A percentile compares a stretch with the other conserved stretches of the same genome.
Conservation (phyloP, 2,888 invertebrate genomes). For the Xylota segnis region DNA sequence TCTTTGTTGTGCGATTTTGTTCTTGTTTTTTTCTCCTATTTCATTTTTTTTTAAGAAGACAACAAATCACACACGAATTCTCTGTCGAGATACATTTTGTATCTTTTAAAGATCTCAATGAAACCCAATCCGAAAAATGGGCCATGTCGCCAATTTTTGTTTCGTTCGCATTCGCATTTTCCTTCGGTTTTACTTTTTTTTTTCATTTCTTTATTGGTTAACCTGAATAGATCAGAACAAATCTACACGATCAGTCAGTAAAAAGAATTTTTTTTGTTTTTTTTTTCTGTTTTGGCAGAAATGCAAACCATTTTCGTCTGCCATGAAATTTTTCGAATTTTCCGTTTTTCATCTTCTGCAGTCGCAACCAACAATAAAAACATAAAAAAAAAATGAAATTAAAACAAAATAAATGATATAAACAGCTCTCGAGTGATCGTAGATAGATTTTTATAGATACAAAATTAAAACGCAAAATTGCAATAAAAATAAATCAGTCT, state of each 20-base stretch:
- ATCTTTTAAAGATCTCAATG: slow-evolving; percentile 59
- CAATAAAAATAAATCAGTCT: slow-evolving; percentile 61
- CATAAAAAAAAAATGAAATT: slow-evolving; percentile 12
- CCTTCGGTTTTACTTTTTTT: slow-evolving; percentile 18
- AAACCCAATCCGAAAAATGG: slow-evolving; percentile 71
- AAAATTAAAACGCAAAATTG: slow-evolving; percentile 29
- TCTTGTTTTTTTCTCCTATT: neutral
- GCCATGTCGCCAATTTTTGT: slow-evolving; percentile 59
- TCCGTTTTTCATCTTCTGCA: slow-evolving; percentile 47
- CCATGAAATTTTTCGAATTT: slow-evolving; percentile 52
- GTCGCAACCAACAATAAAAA: slow-evolving; percentile 37
- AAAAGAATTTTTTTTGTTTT: slow-evolving; percentile 17
- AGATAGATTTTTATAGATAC: slow-evolving; percentile 22
- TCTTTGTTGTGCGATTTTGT: neutral
- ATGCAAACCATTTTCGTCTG: slow-evolving; percentile 64
- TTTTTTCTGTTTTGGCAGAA: slow-evolving; percentile 60
- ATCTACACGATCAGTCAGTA: slow-evolving; percentile 18
- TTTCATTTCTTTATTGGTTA: slow-evolving; percentile 47
- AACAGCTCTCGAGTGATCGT: slow-evolving; percentile 45
- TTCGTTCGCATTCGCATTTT: slow-evolving; percentile 4
- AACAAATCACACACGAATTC: slow-evolving; percentile 41
- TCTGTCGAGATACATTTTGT: slow-evolving; percentile 56
- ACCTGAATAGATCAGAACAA: slow-evolving; percentile 66
- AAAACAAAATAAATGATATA: slow-evolving; percentile 41
- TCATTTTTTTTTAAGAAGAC: slow-evolving; percentile 16